phyloP scores from a whole-genome alignment of 2,113 vertebrate genomes.

The Brevimyrus niger region DNA sequence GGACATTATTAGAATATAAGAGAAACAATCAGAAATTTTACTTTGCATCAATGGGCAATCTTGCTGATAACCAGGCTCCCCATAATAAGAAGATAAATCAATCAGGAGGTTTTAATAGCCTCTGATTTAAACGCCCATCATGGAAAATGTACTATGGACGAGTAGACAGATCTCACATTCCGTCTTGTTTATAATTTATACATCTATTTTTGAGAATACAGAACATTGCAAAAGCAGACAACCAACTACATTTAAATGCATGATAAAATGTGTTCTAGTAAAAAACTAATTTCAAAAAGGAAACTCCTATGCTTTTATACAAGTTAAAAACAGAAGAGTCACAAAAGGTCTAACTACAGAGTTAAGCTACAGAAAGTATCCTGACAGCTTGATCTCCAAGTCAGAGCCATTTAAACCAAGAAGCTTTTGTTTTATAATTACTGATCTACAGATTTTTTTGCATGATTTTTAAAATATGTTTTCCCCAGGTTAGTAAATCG shows the following conservation, averaged over 20 bases:
- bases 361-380: neutral
- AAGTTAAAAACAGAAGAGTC: neutral
- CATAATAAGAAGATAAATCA: neutral
- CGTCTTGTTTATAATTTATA: neutral
- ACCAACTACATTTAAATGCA: neutral
- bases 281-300: neutral
- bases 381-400: neutral
- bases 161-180: neutral
- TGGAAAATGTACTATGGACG: neutral
- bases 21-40: neutral
- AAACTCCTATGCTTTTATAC: neutral
- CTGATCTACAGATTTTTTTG: neutral
- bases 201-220: neutral
- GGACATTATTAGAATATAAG: neutral
- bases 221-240: neutral
- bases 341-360: neutral
- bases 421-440: neutral
- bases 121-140: neutral
- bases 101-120: neutral
- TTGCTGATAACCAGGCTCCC: neutral
- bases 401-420: neutral
- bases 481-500: neutral
- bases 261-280: neutral
- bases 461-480: neutral
- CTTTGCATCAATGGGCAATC: neutral